phyloP scores from a whole-genome alignment of 2,888 invertebrate genomes.

The Priocnemis perturbator region DNA sequence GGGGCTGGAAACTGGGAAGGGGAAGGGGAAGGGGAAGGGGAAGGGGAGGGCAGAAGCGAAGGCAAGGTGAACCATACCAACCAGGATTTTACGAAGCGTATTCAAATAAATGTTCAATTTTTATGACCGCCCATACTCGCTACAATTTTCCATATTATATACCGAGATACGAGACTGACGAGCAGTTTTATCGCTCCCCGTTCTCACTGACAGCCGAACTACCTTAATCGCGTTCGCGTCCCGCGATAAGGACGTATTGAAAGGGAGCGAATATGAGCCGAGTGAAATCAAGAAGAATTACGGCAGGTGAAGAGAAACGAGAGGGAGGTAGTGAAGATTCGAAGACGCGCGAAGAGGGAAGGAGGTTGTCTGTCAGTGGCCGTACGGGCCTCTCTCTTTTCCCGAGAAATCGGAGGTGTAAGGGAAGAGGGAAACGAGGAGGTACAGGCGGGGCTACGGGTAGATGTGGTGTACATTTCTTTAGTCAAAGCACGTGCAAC shows the following conservation, averaged over 20 bases:
- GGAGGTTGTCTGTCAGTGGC: constrained; percentile 5
- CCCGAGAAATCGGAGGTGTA: background rate
- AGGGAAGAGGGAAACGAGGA: constrained; percentile 20
- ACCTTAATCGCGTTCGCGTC: too few relatives aligned
- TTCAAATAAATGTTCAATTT: too few relatives aligned
- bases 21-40: constrained; percentile 12
- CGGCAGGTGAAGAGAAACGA: too few relatives aligned
- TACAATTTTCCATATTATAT: too few relatives aligned
- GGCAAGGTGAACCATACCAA: background rate
- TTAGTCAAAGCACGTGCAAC: constrained; percentile 73
- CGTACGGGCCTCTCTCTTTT: too few relatives aligned
- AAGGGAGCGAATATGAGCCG: too few relatives aligned
- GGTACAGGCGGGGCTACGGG: constrained; percentile 21
- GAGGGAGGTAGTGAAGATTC: constrained; percentile 22
- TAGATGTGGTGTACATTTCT: constrained; percentile 68
- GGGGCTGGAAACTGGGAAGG: constrained; percentile 16
- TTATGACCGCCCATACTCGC: too few relatives aligned
- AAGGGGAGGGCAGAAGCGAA: background rate
- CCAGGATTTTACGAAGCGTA: background rate
- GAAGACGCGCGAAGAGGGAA: constrained; percentile 6
- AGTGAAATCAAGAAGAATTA: too few relatives aligned
- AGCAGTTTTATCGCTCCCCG: too few relatives aligned
- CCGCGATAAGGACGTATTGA: too few relatives aligned
- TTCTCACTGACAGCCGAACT: too few relatives aligned
- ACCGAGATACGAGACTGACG: too few relatives aligned